Evolutionary conservation across 2,888 invertebrate species (phyloP), one percentile per base, ranked within the genome.

Genomic region (Tortrix viridana): DNA sequence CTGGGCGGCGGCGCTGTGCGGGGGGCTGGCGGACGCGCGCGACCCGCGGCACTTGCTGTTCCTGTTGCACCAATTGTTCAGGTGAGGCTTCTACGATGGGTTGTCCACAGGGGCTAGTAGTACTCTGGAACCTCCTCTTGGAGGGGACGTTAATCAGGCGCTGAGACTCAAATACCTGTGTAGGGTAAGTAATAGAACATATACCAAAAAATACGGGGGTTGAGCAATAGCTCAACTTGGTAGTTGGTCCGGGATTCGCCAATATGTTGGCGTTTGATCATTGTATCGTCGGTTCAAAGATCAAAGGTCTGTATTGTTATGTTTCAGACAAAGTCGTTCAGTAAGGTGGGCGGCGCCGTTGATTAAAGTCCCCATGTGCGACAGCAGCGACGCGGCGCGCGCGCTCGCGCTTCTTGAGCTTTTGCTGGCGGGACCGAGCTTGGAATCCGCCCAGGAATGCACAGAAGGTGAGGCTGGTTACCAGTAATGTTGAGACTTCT

Each of bases 51-150:
- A 90, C 41, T 67, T 89, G 66, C 70, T 91, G 50, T 89, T 85
- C 65, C 67, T 91, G 12, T 66, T 89, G 48, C 91, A 90, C 58
- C 85, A 88, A 71, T 69, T 90, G 59, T 89, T 86, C 65, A 84
- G 84, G 90, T 88, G 26, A 38, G 52, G n/a, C n/a, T n/a, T n/a
- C n/a, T n/a, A n/a, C n/a, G n/a, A n/a, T n/a, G n/a, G n/a, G n/a
- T n/a, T n/a, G n/a, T n/a, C n/a, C n/a, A n/a, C n/a, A n/a, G n/a
- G n/a, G n/a, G n/a, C n/a, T n/a, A n/a, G n/a, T n/a, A n/a, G n/a
- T n/a, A n/a, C n/a, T n/a, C n/a, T n/a, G n/a, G n/a, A n/a, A n/a
- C n/a, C n/a, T n/a, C n/a, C n/a, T n/a, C n/a, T n/a, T n/a, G n/a
- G n/a, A n/a, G n/a, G n/a, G n/a, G n/a, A n/a, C n/a, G n/a, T n/a